Percentiles rank a stretch among this genome's conserved stretches.
These are phyloP conservation scores for Arctopsyche grandis DNA, from an alignment of 1,140 invertebrate genomes.

Conservation along the genomic window DNA sequence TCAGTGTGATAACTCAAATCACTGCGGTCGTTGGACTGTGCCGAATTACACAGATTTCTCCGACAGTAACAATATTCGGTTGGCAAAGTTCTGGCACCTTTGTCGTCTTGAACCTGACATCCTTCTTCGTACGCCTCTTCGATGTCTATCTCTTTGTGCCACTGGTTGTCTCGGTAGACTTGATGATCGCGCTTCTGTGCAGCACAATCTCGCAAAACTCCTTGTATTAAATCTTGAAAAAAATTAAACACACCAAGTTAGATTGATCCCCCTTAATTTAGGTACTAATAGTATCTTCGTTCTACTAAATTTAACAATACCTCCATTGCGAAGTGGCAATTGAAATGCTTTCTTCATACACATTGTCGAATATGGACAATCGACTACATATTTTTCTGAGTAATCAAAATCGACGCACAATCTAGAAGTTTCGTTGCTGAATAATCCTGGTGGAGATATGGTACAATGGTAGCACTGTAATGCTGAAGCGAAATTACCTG, in stretches of 20 bases:
- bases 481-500: slow-evolving; percentile 51
- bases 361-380: slow-evolving; percentile 82
- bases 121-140: slow-evolving; percentile 75
- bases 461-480: slow-evolving; percentile 76
- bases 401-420: slow-evolving; percentile 79
- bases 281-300: neutral
- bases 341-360: slow-evolving; percentile 79
- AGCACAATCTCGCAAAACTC: slow-evolving; percentile 74
- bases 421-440: slow-evolving; percentile 66
- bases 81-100: slow-evolving; percentile 66
- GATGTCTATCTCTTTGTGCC: slow-evolving; percentile 71
- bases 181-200: slow-evolving; percentile 73
- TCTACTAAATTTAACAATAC: slow-evolving; percentile 58
- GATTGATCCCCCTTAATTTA: neutral
- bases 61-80: slow-evolving; percentile 76
- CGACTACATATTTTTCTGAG: slow-evolving; percentile 72
- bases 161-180: slow-evolving; percentile 68
- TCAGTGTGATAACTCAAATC: slow-evolving; percentile 63
- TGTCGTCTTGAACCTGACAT: slow-evolving; percentile 71
- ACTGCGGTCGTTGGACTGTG: slow-evolving; percentile 61
- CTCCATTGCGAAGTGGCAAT: slow-evolving; percentile 70
- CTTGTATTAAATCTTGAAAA: slow-evolving; percentile 71
- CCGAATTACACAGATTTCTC: slow-evolving; percentile 72
- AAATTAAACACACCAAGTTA: slow-evolving; percentile 33
- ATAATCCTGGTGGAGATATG: slow-evolving; percentile 65